Base-by-base conservation (phyloP, 2,888 invertebrate genomes). In the Metallyticus violacea region DNA sequence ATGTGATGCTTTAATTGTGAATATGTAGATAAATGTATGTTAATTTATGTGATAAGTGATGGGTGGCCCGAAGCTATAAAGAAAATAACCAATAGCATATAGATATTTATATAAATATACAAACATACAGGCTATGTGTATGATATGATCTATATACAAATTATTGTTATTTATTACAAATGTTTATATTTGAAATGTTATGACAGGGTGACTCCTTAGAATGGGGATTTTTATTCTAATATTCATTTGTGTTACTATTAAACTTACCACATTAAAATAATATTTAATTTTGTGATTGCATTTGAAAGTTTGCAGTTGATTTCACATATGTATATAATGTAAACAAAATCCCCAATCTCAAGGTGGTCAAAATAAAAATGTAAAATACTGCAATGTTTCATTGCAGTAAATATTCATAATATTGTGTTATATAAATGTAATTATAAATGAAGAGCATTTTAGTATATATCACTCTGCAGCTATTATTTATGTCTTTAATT, bases 1-100 rank as follows among this genome's bases (percentile, higher is more conserved):
- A 83, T 83, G 83, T 83, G 77, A 83, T 83, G 85, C 85, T 85
- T 85, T 85, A 85, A 85, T 81, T 85, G 85, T 85, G 85, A 79
- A 85, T 85, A 85, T 85, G 80, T 85, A 85, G 79, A 80, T 85
- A 85, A 26, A 81, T 85, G 76, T 81, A 85, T 83, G 83, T 83
- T 83, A 83, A n/a, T 83, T 83, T 83, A 83, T 83, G 83, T 83
- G 77, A 77, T 83, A 77, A 83, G 15, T 62, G 40, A 62, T 62
- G 40, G 22, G 22, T 62, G 40, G 40, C 40, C 40, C 40, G 4
- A 22, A 62, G 40, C 4, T 40, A 40, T 40, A 40, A 40, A 22
- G 15, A 62, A 15, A 28, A 83, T 83, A 77, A 77, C 26, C 15
- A 26, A 30, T 26, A 30, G 76, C 2, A 26, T 62, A 62, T 62